phyloP scores from a whole-genome alignment of 2,888 invertebrate genomes.

The Rhingia campestris region DNA sequence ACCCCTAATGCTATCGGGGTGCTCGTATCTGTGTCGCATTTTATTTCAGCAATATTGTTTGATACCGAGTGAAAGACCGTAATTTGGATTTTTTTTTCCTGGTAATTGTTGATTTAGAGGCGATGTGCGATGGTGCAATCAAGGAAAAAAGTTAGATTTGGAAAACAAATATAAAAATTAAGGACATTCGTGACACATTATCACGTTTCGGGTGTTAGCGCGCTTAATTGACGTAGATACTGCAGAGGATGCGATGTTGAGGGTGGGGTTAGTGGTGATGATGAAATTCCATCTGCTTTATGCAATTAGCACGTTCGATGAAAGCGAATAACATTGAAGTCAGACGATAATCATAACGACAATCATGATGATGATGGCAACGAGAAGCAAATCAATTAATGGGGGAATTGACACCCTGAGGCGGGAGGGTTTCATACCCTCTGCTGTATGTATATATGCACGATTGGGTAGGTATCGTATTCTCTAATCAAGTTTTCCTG shows the following conservation, averaged over 20 bases:
- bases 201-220: slow-evolving; percentile 66
- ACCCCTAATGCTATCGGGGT: slow-evolving; percentile 14
- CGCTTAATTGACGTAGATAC: slow-evolving; percentile 49
- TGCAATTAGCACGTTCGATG: slow-evolving; percentile 70
- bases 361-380: slow-evolving; percentile 26
- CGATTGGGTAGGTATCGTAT: slow-evolving; percentile 60
- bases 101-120: slow-evolving; percentile 52
- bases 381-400: slow-evolving; percentile 51
- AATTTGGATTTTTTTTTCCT: slow-evolving; percentile 27
- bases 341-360: slow-evolving; percentile 64
- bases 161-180: slow-evolving; percentile 59
- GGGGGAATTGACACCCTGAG: slow-evolving; percentile 43
- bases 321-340: slow-evolving; percentile 36
- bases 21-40: slow-evolving; percentile 55
- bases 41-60: slow-evolving; percentile 66
- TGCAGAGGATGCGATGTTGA: slow-evolving; percentile 13
- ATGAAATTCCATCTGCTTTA: slow-evolving; percentile 68
- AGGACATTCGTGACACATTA: slow-evolving; percentile 53
- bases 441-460: slow-evolving; percentile 16
- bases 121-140: not conserved
- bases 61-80: slow-evolving; percentile 21
- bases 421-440: not conserved
- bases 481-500: slow-evolving; percentile 72
- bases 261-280: slow-evolving; percentile 8
- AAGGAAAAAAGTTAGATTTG: slow-evolving; percentile 39